phyloP scores from a whole-genome alignment of 2,113 vertebrate genomes.

The human region DNA sequence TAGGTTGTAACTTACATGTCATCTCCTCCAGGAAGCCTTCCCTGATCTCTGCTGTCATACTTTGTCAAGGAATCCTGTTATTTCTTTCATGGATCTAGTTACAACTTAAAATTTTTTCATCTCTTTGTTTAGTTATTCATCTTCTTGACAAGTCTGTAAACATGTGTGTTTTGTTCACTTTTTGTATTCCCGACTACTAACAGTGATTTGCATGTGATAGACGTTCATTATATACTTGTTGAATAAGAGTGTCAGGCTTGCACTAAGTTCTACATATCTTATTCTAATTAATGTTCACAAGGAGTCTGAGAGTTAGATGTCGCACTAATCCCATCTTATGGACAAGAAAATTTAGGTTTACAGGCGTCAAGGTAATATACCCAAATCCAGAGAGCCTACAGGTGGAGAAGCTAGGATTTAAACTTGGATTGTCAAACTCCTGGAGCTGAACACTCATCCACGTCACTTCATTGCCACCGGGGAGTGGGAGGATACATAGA shows the following conservation, averaged over 20 bases:
- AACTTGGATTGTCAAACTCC: neutral
- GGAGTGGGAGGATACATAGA: neutral
- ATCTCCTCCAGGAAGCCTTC: neutral
- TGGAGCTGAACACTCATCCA: neutral
- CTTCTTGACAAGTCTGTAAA: neutral
- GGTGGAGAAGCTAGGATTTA: neutral
- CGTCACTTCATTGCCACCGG: neutral
- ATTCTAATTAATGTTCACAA: constrained; percentile 22
- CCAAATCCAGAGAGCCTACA: neutral
- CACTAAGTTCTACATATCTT: neutral
- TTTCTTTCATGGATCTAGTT: neutral
- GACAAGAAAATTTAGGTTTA: neutral
- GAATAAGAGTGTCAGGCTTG: neutral
- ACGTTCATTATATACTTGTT: neutral
- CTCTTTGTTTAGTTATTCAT: neutral
- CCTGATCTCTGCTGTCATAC: neutral
- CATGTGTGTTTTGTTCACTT: neutral
- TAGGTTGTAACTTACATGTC: neutral
- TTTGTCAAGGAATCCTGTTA: neutral
- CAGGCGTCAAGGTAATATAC: neutral
- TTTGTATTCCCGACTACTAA: neutral
- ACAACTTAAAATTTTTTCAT: neutral
- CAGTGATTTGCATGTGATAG: neutral
- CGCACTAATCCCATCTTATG: neutral
- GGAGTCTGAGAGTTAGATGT: neutral